These are phyloP conservation scores for Pachyseris speciosa DNA, from an alignment of 64 coral and sea anemone species.

Conservation along the genomic window DNA sequence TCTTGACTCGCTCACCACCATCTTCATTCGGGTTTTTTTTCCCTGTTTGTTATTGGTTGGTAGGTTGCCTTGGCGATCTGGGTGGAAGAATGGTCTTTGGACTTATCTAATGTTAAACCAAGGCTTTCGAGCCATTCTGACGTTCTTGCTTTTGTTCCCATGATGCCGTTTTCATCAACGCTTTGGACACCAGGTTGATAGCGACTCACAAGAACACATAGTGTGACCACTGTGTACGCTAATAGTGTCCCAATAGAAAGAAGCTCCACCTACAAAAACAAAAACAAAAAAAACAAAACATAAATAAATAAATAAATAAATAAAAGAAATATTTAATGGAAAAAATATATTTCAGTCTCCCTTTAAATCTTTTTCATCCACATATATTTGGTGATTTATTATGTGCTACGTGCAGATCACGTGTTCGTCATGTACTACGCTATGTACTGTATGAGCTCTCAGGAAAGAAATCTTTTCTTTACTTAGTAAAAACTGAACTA, in stretches of 20 bases:
- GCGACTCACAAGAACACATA: background rate
- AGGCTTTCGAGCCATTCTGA: conserved; percentile 1
- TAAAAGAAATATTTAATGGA: background rate
- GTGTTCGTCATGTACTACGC: too few species aligned
- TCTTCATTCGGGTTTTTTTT: background rate
- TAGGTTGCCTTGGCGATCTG: background rate
- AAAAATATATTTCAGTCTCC: too few species aligned
- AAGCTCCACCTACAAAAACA: conserved; percentile 4
- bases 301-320: too few species aligned
- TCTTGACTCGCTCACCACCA: background rate
- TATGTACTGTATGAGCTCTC: too few species aligned
- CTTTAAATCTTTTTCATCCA: too few species aligned
- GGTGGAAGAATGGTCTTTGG: background rate
- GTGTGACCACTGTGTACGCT: conserved; percentile 4
- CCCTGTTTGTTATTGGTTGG: background rate
- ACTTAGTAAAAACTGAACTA: too few species aligned
- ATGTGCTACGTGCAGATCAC: too few species aligned
- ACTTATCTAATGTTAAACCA: background rate
- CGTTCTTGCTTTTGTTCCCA: background rate
- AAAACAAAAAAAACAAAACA: too few species aligned
- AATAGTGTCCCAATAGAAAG: conserved; percentile 9
- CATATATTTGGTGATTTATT: background rate
- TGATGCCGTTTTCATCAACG: background rate
- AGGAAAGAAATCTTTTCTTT: too few species aligned
- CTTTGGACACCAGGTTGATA: conserved; percentile 16